Base-by-base conservation (phyloP, 2,113 vertebrate genomes). In the Megalops atlanticus region DNA sequence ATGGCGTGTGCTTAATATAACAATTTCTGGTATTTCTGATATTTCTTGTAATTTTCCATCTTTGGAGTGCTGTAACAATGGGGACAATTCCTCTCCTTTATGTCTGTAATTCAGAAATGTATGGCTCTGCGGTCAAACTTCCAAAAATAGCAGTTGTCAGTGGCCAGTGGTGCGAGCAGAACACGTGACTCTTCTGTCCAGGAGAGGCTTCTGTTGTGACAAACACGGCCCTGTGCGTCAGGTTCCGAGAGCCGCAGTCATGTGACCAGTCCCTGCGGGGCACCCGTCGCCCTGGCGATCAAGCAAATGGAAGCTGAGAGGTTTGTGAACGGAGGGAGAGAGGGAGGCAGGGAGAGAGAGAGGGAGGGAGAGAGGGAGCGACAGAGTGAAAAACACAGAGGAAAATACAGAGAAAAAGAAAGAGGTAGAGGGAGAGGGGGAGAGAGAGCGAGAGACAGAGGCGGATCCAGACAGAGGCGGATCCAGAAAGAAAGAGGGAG, bases 311-410 rank as follows among this genome's bases (percentile, higher is more conserved):
- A 49, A 49, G 12, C 47, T 4, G 47, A 49, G 47, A 49, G 49
- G 49, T 54, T 54, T 24, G 16, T 24, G 49, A 54, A 54, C 24
- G 16, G 49, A 54, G 49, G 24, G 49, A 0, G 47, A 49, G 47
- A 49, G 5, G 47, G 47, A 49, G 47, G 45, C 12, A 49, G 47
- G 47, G 47, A 49, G 5, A 14, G 2, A 49, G 3, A 49, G 5
- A 49, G 2, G 18, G 2, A 49, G 47, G 18, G 47, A 58, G 52
- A n/a, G 0, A 58, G 52, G 2, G 52, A n/a, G 24, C 3, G 52
- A 58, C 70, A 83, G 58, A 45, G 83, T 78, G 40, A 74, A 38
- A 36, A 14, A 43, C 76, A 78, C 41, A 68, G 79, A 54, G 79
- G 81, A 81, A 82, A 21, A 80, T 74, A 77, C 71, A 75, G 41